phyloP scores from a whole-genome alignment of 2,888 invertebrate genomes.

The Orthosia gracilis region DNA sequence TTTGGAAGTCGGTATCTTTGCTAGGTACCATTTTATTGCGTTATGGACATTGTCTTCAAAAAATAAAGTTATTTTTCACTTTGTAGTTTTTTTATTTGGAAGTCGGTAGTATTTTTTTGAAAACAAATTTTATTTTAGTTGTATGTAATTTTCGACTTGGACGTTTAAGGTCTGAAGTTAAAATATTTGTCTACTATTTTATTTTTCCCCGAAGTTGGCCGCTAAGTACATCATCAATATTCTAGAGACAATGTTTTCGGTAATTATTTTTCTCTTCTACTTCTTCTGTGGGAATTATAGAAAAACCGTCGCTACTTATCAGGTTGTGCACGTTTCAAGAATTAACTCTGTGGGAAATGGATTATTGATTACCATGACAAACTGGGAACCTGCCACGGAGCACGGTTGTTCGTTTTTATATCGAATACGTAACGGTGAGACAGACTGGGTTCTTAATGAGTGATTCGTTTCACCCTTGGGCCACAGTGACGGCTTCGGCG shows the following conservation, averaged over 20 bases:
- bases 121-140: no score
- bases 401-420: conserved; percentile 50
- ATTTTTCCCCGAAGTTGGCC: neutral
- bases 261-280: conserved; percentile 36
- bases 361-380: conserved; percentile 65
- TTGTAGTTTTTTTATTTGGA: no score
- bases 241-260: conserved; percentile 21
- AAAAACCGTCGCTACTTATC: conserved; percentile 36
- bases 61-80: no score
- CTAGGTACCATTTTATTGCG: no score
- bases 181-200: conserved; percentile 1
- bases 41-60: no score
- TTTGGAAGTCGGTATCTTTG: no score
- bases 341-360: conserved; percentile 60
- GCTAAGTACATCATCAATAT: conserved; percentile 33
- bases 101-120: no score
- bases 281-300: conserved; percentile 40
- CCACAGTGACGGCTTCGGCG: neutral
- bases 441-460: conserved; percentile 28
- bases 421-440: conserved; percentile 19
- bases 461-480: conserved; percentile 37
- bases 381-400: conserved; percentile 56
- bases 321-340: conserved; percentile 53
- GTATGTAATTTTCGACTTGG: neutral
- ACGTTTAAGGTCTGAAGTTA: neutral